A percentile compares a stretch with the other conserved stretches of the same genome.
Evolutionary conservation across 2,113 vertebrate species (phyloP).

Genomic region (Nothobranchius kuhntae): DNA sequence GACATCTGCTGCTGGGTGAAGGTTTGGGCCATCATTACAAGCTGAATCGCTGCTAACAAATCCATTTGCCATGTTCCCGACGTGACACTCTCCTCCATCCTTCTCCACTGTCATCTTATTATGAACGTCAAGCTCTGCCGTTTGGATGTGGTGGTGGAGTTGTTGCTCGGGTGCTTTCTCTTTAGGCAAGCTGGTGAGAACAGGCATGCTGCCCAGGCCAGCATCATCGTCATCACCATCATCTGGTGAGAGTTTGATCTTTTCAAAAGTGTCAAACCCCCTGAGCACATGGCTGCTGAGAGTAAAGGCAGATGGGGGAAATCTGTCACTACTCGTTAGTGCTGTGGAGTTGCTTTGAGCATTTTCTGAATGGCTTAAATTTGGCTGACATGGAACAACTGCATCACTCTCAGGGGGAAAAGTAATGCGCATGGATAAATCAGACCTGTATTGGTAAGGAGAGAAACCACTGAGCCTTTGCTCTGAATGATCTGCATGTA

Average conservation of each 20-base stretch:
- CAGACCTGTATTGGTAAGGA: conserved; percentile 6
- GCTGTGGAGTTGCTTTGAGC: conserved; percentile 6
- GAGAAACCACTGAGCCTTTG: conserved; percentile 4
- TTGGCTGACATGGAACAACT: conserved; percentile 49
- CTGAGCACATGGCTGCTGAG: conserved; percentile 11
- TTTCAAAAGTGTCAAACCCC: conserved; percentile 79
- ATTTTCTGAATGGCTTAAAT: conserved; percentile 36
- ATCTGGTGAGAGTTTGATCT: conserved; percentile 70
- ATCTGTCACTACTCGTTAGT: conserved; percentile 31
- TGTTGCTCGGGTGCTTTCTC: conserved; percentile 33
- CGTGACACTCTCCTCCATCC: conserved; percentile 14
- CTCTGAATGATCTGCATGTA: conserved; percentile 6
- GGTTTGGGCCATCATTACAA: conserved; percentile 29
- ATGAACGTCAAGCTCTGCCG: conserved; percentile 25
- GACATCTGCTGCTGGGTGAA: conserved; percentile 25
- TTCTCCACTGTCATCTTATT: conserved; percentile 19
- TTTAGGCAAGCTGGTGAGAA: conserved; percentile 48
- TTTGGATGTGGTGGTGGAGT: conserved; percentile 11
- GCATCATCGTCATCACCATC: conserved; percentile 44
- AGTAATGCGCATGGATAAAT: background rate
- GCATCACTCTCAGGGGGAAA: conserved; percentile 38
- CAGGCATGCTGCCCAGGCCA: conserved; percentile 50
- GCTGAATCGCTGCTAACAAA: conserved; percentile 15
- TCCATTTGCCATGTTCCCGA: conserved; percentile 21
- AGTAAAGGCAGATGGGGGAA: conserved; percentile 37